These are phyloP conservation scores for Drymodes brunneopygia DNA, from an alignment of 2,113 vertebrate species.

Conservation along the genomic window DNA sequence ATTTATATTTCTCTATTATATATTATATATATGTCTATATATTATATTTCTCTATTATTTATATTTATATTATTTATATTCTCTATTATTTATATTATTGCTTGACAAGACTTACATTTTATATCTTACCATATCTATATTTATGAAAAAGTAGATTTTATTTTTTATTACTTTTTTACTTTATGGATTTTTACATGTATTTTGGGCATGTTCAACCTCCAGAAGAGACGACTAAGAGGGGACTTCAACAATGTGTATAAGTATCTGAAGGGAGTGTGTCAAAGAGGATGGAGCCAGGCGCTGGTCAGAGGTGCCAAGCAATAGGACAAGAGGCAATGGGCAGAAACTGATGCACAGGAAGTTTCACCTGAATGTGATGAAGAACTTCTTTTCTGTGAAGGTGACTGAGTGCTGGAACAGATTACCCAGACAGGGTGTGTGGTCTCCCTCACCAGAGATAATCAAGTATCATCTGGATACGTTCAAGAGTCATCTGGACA, in stretches of 20 bases:
- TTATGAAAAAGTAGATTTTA: neutral
- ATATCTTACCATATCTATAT: neutral
- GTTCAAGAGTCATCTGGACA: neutral
- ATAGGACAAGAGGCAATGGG: neutral
- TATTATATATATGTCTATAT: no score
- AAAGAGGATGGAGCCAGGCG: neutral
- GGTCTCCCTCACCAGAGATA: neutral
- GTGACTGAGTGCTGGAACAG: neutral
- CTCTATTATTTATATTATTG: no score
- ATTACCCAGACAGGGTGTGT: neutral
- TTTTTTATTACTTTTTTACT: neutral
- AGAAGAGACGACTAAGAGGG: neutral
- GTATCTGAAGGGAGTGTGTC: neutral
- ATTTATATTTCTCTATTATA: no score
- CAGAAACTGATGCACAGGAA: neutral
- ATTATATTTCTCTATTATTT: no score
- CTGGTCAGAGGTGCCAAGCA: neutral
- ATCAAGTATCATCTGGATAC: neutral
- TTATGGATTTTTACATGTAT: neutral
- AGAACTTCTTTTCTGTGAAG: neutral
- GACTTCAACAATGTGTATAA: neutral
- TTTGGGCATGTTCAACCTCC: neutral
- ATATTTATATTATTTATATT: no score
- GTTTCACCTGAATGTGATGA: neutral
- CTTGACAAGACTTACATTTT: neutral